A percentile compares a stretch with the other conserved stretches of the same genome.
phyloP scores from a whole-genome alignment of 2,888 invertebrate genomes.

The Rambutsinella grinnellia region DNA sequence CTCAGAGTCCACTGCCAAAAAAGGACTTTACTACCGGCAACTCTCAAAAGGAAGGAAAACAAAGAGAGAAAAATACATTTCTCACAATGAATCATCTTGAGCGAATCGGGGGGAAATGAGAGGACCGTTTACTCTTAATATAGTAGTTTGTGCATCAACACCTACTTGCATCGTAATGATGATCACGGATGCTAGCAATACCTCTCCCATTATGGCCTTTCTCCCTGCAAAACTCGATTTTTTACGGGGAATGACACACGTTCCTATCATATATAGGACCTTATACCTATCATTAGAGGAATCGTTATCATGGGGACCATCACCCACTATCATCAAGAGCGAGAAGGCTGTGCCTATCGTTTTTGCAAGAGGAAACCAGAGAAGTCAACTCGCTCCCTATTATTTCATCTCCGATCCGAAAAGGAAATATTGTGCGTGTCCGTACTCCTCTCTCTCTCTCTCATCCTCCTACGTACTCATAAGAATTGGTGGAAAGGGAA shows the following conservation, averaged over 20 bases:
- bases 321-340: slow-evolving; percentile 2
- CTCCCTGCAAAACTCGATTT: no score
- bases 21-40: neutral
- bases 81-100: slow-evolving; percentile 44
- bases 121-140: slow-evolving; percentile 16
- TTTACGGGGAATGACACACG: no score
- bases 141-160: slow-evolving; percentile 24
- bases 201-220: neutral
- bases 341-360: no score
- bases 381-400: neutral
- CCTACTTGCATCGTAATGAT: slow-evolving; percentile 18
- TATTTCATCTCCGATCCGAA: neutral
- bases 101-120: neutral
- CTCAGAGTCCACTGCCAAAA: neutral
- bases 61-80: slow-evolving; percentile 23
- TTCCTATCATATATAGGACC: no score
- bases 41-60: slow-evolving; percentile 16
- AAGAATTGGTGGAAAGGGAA: slow-evolving; percentile 1
- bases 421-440: no score
- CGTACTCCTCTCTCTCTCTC: neutral
- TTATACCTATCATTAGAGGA: slow-evolving; percentile 36
- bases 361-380: neutral
- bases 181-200: neutral
- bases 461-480: neutral
- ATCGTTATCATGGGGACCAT: slow-evolving; percentile 35